Evolutionary conservation across 2,113 vertebrate genomes (phyloP), one percentile per base, ranked within the genome.

Genomic region (Toxostoma redivivum): DNA sequence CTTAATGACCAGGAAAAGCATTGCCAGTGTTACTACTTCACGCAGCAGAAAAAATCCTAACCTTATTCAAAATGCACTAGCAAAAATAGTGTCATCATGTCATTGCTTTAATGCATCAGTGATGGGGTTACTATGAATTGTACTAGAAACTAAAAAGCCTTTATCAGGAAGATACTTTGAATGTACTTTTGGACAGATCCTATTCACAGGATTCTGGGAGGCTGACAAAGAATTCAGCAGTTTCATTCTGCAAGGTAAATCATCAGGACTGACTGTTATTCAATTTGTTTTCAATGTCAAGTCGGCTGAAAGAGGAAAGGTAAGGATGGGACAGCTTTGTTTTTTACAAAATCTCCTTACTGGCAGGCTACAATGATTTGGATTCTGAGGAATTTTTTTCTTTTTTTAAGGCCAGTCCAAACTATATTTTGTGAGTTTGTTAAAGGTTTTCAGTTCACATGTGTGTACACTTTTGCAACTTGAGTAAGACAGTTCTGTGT

Each of bases 1-100:
- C 9, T 37, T 73, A 40, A 74, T 15, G 31, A 51, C 17, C 9
- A 35, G 40, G 20, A 74, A 90, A 91, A 88, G 15, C 0, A 53
- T 44, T 80, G 48, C 38, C 19, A 21, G 53, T 0, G 0, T 62
- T 62, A n/a, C 22, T 62, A 11, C 12, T 69, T 69, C 28, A 50
- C 0, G 1, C 6, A 64, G 35, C 30, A 54, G 24, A 10, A 71
- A 67, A 78, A 54, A 42, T 14, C 27, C 27, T 45, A 18, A 4
- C 3, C 3, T 67, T 60, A 44, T 38, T 69, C 40, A 67, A 86
- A 79, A 35, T 2, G 2, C 0, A 0, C 40, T 64, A 7, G 33
- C 6, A n/a, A 64, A 79, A 71, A 6, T 6, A 50, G 4, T 9
- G 28, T 33, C 2, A 25, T 64, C 37, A 51, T 16, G 24, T 72